Evolutionary conservation across 2,113 vertebrate species (phyloP).

Genomic region (Gasterosteus aculeatus): DNA sequence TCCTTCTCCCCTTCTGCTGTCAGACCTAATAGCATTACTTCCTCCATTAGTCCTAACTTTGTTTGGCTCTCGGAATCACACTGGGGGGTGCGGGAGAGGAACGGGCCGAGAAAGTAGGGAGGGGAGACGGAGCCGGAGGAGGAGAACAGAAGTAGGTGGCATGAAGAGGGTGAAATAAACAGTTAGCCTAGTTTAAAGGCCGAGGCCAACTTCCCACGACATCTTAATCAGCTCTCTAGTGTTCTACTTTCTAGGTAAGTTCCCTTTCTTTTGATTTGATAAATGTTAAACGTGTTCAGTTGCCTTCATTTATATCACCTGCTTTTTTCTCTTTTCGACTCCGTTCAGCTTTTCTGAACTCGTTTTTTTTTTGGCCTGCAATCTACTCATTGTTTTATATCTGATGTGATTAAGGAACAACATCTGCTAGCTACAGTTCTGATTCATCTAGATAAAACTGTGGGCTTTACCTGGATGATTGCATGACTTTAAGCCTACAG

Average conservation of each 20-base stretch:
- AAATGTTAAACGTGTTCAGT: background rate
- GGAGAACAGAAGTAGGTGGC: slow-evolving; percentile 38
- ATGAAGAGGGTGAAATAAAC: slow-evolving; percentile 17
- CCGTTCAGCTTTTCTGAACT: background rate
- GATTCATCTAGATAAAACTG: background rate
- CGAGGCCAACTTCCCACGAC: background rate
- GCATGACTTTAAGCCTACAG: background rate
- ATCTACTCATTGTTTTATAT: background rate
- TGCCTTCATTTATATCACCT: background rate
- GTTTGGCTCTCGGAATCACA: slow-evolving; percentile 56
- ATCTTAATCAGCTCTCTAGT: background rate
- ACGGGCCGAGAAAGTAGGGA: slow-evolving; percentile 30
- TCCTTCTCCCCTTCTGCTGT: slow-evolving; percentile 36
- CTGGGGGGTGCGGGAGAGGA: slow-evolving; percentile 11
- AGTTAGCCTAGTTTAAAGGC: slow-evolving; percentile 7
- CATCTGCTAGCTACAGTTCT: background rate
- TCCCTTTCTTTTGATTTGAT: background rate
- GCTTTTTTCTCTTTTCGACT: background rate
- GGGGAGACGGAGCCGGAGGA: slow-evolving; percentile 20
- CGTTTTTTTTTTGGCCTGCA: background rate
- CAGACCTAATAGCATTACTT: slow-evolving; percentile 65
- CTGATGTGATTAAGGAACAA: background rate
- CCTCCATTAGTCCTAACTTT: slow-evolving; percentile 52
- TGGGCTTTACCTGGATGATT: background rate
- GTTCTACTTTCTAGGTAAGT: slow-evolving; percentile 46